Base-by-base conservation (phyloP, 2,113 vertebrate genomes). In the Chaenogobius annularis region DNA sequence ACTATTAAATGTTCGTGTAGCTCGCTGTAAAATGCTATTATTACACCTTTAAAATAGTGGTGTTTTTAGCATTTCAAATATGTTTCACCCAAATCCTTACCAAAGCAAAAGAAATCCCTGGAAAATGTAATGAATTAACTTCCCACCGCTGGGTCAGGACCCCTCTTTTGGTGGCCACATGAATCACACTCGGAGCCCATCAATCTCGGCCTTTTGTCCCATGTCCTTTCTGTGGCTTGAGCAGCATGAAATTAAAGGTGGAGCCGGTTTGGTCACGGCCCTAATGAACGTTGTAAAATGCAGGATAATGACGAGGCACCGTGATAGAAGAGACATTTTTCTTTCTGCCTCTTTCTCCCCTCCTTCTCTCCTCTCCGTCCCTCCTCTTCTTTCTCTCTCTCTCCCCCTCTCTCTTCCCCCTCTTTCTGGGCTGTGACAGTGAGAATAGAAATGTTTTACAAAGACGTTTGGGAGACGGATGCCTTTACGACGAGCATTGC, bases 171-270 rank as follows among this genome's bases (percentile, higher is more conserved):
- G 87, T 20, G 1, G 26, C 58, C 61, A 63, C 37, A 23, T 73
- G 78, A 70, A 75, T 61, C 59, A 80, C 83, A 80, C 63, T 65
- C 72, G 46, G 67, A 35, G 47, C 52, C 80, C 88, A 93, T 93
- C 91, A 88, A 91, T 92, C 90, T 91, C 84, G 62, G 70, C 74
- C 79, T 84, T 92, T 92, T 93, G 90, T 91, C 88, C 72, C 73
- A 7, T 54, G 69, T 85, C 87, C 73, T 91, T 91, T 92, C 87
- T 91, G 85, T 87, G 40, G 75, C 90, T 90, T 87, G 87, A 91
- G 84, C 83, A 87, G 89, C 91, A 92, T 92, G 90, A 93, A 93
- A 93, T 91, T 90, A 91, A 93, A 92, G 90, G 90, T 92, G 90
- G 83, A 76, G 81, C 88, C 72, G 40, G 84, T 89, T 84, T 74